Evolutionary conservation across 2,113 vertebrate species (phyloP).

Genomic region (Lutjanus erythropterus): DNA sequence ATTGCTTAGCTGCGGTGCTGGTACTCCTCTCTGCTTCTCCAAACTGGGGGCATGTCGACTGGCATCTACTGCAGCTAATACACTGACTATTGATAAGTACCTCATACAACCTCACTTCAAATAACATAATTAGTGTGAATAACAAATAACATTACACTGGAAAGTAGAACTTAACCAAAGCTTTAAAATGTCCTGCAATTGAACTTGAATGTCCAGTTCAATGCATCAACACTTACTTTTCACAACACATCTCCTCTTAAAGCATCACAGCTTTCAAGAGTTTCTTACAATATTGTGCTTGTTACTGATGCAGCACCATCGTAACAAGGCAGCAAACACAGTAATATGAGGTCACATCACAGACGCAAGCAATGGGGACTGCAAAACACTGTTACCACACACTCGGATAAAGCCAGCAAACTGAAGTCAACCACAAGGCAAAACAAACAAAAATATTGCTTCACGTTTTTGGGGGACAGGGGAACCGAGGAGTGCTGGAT

Average conservation of each 20-base stretch:
- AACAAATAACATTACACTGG: too few relatives aligned
- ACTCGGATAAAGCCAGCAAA: conserved; percentile 59
- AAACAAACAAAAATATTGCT: conserved; percentile 64
- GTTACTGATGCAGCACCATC: conserved; percentile 68
- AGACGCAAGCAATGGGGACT: conserved; percentile 63
- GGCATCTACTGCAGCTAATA: too few relatives aligned
- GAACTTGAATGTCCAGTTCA: conserved; percentile 78
- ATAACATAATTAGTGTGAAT: too few relatives aligned
- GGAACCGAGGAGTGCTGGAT: conserved; percentile 83
- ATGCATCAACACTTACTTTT: conserved; percentile 65
- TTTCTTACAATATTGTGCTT: conserved; percentile 50
- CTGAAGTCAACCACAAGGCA: conserved; percentile 55
- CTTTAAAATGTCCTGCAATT: conserved; percentile 4
- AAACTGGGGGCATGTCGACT: too few relatives aligned
- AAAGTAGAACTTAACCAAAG: background rate
- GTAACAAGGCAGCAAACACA: conserved; percentile 53
- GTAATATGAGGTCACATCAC: conserved; percentile 60
- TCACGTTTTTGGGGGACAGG: conserved; percentile 79
- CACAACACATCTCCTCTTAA: conserved; percentile 60
- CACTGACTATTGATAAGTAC: too few relatives aligned
- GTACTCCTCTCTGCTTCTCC: too few relatives aligned
- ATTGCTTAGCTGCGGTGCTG: too few relatives aligned
- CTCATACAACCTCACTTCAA: too few relatives aligned
- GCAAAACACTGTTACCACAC: conserved; percentile 44
- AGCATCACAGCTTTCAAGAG: conserved; percentile 64